Evolutionary conservation across 2,888 invertebrate species (phyloP), one percentile per base, ranked within the genome.

Genomic region (Epinotia ramella): DNA sequence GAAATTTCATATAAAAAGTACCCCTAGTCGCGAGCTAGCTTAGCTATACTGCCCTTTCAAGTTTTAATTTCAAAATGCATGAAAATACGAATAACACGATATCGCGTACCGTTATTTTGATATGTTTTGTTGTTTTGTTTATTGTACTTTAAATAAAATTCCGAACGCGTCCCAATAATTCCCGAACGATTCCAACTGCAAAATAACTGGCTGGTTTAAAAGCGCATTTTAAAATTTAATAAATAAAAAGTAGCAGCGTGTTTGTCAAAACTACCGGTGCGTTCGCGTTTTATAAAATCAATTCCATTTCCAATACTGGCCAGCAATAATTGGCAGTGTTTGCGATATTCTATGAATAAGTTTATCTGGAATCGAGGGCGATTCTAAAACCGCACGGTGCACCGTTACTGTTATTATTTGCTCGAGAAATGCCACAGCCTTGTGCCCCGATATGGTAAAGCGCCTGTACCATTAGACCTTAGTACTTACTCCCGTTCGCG

Each of bases 351-450:
- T 56, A 44, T 65, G 65, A 73, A 73, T 73, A 81, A 81, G 83
- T 86, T 84, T 82, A 33, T 53, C n/a, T 62, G 81, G 82, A 83
- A 84, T 82, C 79, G 80, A 80, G 82, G 82, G 78, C 84, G 84
- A 84, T 84, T 82, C 81, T 80, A 77, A 82, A 77, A 77, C 81
- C 76, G 72, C 73, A 67, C 73, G 78, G 77, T 73, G 80, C 80
- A 81, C 86, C 86, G 86, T 86, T 87, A 87, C 81, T 84, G 83
- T 85, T 86, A 86, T 87, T 86, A 87, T 87, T 86, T 84, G 82
- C 83, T 78, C 73, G 73, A 73, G 73, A 73, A 67, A 73, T 79
- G 82, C 65, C 65, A 44, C 78, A 80, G 63, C 67, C 57, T 46
- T 70, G 65, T 71, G 57, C 57, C 77, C 74, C 65, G 74, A 77